Percentiles rank a stretch among this genome's conserved stretches.
Conservation (phyloP, 2,797 vertebrate species). For the Propithecus perrieri region DNA sequence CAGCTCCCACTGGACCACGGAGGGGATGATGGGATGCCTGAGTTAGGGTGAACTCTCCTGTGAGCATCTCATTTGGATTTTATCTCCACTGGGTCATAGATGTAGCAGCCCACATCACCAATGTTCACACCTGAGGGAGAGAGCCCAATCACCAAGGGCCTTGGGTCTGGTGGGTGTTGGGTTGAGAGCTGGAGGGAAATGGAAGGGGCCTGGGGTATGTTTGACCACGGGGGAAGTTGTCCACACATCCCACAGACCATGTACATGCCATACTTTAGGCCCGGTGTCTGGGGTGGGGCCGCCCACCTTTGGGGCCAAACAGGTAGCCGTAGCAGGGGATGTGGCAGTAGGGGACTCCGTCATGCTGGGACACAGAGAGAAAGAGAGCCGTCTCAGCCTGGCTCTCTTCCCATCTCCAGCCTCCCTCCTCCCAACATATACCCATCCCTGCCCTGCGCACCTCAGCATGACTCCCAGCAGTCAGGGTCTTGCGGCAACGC, state of each 20-base stretch:
- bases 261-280: constrained; percentile 36
- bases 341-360: constrained; percentile 91
- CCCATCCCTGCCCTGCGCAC: constrained; percentile 73
- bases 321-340: constrained; percentile 92
- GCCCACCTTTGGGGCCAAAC: constrained; percentile 90
- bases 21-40: not conserved
- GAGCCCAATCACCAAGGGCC: constrained; percentile 44
- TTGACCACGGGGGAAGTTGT: constrained; percentile 21
- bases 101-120: constrained; percentile 91
- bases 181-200: not conserved
- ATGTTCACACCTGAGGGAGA: constrained; percentile 88
- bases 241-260: constrained; percentile 8
- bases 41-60: constrained; percentile 15
- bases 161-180: not conserved
- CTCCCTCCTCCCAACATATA: not conserved
- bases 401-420: not conserved
- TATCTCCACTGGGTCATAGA: constrained; percentile 85
- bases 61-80: constrained; percentile 67
- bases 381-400: constrained; percentile 36
- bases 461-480: constrained; percentile 84
- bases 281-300: constrained; percentile 32
- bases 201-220: not conserved
- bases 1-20: not conserved
- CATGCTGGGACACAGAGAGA: constrained; percentile 85
- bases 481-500: constrained; percentile 86